These are phyloP conservation scores for Amphiprion percula DNA, from an alignment of 2,113 vertebrate genomes.

Conservation along the genomic window DNA sequence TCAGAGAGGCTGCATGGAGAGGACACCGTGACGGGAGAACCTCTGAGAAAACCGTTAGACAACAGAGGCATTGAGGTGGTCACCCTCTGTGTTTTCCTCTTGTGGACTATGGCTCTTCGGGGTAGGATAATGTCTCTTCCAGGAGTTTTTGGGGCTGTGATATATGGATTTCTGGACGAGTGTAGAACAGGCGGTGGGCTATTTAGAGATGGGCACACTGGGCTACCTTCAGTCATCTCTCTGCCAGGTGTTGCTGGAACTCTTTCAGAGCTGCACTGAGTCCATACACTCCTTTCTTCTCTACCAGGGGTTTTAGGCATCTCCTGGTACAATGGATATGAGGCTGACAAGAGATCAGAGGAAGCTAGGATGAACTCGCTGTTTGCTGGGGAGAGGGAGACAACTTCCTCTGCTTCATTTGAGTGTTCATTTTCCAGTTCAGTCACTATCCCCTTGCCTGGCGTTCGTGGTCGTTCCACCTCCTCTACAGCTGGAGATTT, in stretches of 20 bases:
- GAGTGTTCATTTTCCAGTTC: conserved; percentile 80
- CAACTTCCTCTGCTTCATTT: conserved; percentile 58
- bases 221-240: conserved; percentile 83
- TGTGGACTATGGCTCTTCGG: conserved; percentile 53
- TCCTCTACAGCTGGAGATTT: conserved; percentile 80
- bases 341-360: conserved; percentile 55
- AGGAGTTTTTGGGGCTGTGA: conserved; percentile 93
- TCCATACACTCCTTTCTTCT: conserved; percentile 79
- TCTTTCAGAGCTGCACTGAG: conserved; percentile 83
- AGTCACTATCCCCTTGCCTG: conserved; percentile 82
- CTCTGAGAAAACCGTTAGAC: conserved; percentile 12
- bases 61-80: not conserved
- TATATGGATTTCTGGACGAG: conserved; percentile 84
- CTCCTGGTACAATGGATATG: conserved; percentile 84
- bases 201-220: conserved; percentile 84
- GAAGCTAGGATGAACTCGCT: conserved; percentile 9
- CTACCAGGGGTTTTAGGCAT: conserved; percentile 89
- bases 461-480: conserved; percentile 86
- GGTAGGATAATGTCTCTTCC: conserved; percentile 92
- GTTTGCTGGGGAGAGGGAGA: conserved; percentile 60
- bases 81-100: conserved; percentile 37
- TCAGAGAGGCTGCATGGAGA: conserved; percentile 57
- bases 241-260: conserved; percentile 88
- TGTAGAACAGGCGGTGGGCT: conserved; percentile 87
- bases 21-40: conserved; percentile 35